Conservation (phyloP, 2,797 vertebrate species). For the Coranthus polyacanthus region DNA sequence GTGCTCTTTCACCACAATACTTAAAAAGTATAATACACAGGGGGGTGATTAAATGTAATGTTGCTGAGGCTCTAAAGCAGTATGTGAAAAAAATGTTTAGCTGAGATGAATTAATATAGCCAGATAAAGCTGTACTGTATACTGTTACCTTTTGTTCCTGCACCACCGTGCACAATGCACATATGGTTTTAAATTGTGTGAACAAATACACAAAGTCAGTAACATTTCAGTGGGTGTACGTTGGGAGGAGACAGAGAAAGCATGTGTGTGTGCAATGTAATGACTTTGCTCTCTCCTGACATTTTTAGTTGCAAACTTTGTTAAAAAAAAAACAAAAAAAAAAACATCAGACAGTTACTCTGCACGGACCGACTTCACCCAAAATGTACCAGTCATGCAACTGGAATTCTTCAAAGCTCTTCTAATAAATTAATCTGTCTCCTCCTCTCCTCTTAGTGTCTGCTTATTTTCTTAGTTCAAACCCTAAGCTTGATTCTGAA, state of each 20-base stretch:
- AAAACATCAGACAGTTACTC: no score
- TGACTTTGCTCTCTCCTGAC: no score
- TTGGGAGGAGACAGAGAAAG: not conserved
- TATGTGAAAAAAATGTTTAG: conserved; percentile 1
- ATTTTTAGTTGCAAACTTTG: not conserved
- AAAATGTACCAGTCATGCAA: conserved; percentile 25
- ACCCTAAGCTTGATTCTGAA: conserved; percentile 1
- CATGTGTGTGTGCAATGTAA: no score
- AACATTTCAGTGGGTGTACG: conserved; percentile 22
- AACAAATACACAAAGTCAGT: no score
- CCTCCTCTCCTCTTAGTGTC: conserved; percentile 20
- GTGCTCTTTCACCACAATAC: conserved; percentile 14
- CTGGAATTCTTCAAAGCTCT: conserved; percentile 32
- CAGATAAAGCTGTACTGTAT: no score
- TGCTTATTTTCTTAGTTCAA: conserved; percentile 2
- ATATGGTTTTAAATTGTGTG: no score
- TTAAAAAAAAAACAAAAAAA: conserved; percentile 5
- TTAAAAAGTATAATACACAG: conserved; percentile 15
- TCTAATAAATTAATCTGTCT: not conserved
- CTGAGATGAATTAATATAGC: not conserved
- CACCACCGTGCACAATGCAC: no score
- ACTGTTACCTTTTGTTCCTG: no score
- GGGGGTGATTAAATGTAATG: conserved; percentile 26
- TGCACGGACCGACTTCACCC: not conserved
- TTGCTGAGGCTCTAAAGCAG: conserved; percentile 17